phyloP scores from a whole-genome alignment of 2,113 vertebrate genomes.

The Ciconia maguari region DNA sequence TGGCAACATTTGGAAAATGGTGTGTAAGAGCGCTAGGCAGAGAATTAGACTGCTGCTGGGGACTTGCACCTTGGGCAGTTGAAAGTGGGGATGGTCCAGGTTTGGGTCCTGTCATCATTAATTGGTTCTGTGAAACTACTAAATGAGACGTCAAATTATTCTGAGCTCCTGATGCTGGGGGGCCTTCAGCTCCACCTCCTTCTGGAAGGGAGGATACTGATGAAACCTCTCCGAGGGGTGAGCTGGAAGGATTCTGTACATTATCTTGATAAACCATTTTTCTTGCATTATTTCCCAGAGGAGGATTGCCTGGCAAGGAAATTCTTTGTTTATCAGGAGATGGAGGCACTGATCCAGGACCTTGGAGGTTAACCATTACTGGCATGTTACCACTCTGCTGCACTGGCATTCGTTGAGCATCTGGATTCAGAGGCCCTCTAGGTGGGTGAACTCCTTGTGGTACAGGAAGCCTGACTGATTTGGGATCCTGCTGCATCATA shows the following conservation, averaged over 20 bases:
- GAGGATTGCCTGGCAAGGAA: conserved; percentile 83
- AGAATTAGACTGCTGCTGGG: conserved; percentile 85
- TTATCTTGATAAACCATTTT: conserved; percentile 90
- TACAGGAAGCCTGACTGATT: conserved; percentile 84
- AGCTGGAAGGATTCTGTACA: conserved; percentile 81
- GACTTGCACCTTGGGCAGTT: conserved; percentile 86
- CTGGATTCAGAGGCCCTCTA: conserved; percentile 81
- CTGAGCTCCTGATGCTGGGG: conserved; percentile 70
- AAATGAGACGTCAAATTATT: conserved; percentile 87
- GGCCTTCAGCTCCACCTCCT: conserved; percentile 68
- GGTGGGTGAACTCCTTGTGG: conserved; percentile 85
- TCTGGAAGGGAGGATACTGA: conserved; percentile 70
- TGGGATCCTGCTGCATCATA: conserved; percentile 93
- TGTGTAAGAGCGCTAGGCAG: conserved; percentile 82
- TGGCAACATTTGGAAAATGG: conserved; percentile 90
- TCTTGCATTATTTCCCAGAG: conserved; percentile 82
- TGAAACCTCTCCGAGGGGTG: conserved; percentile 81
- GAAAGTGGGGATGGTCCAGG: conserved; percentile 83
- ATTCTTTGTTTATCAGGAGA: conserved; percentile 94
- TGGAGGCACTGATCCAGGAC: conserved; percentile 84
- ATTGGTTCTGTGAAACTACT: conserved; percentile 84
- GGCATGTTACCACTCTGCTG: conserved; percentile 86
- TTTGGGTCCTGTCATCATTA: conserved; percentile 86
- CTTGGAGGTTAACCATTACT: conserved; percentile 93
- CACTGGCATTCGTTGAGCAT: conserved; percentile 87